Evolutionary conservation across 2,797 vertebrate species (phyloP), one percentile per base, ranked within the genome.

Genomic region (Tarsius wallacei): DNA sequence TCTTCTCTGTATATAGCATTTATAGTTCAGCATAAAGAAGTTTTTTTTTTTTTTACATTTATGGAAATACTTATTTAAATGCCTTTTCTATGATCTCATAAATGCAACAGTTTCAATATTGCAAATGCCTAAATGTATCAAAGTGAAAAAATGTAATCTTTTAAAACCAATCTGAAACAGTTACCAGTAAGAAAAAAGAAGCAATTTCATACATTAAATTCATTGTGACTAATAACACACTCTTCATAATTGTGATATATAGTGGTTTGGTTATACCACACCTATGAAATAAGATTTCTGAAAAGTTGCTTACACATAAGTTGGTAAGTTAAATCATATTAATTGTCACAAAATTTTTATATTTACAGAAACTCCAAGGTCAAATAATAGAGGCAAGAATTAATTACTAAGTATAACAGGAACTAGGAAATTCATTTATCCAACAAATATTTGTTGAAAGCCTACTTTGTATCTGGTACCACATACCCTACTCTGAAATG

Each of bases 281-380:
- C 31, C 70, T 33, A 76, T 31, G 17, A 82, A 93, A 87, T 70
- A 90, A 88, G 53, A 33, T 81, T 88, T 31, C 51, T 92, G 33
- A 86, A 89, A 95, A 83, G 59, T 57, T 91, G 59, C n/a, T 93
- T 85, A 68, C 4, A 76, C 0, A 77, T 96, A 71, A 88, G 47
- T 84, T 70, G 17, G 22, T 33, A 81, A 80, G 22, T 87, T 82
- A 96, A 96, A 90, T 80, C 28, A 81, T 76, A 94, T 78, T 78
- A 49, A 82, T 83, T 36, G n/a, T 17, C n/a, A 66, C 78, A 63
- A 74, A n/a, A 66, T 61, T 64, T 55, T 82, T 70, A 66, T 59
- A 87, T 73, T 83, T 91, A 68, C 1, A 53, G 21, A 51, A 87
- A 84, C 22, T 73, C 83, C 42, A 95, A 96, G 71, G 33, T 73